Percentiles rank a stretch among this genome's conserved stretches.
phyloP scores from a whole-genome alignment of 2,113 vertebrate species.

The Zosterops borbonicus region DNA sequence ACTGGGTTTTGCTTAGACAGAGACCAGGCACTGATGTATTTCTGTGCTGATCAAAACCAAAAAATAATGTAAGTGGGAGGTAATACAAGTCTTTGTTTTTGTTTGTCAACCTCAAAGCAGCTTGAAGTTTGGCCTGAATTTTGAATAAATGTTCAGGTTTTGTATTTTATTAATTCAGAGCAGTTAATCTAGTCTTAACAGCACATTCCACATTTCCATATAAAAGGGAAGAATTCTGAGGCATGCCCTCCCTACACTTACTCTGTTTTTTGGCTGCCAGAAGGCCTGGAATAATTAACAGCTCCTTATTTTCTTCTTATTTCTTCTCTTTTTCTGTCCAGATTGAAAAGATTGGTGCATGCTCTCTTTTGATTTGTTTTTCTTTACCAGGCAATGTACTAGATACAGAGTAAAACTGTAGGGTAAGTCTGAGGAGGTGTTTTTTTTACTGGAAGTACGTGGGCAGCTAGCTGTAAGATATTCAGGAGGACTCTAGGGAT shows the following conservation, averaged over 20 bases:
- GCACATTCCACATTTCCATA: conserved; percentile 13
- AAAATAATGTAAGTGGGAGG: neutral
- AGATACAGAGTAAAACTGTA: neutral
- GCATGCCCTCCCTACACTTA: neutral
- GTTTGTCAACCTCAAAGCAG: neutral
- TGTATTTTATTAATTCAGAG: conserved; percentile 41
- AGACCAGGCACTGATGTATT: neutral
- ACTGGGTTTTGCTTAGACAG: neutral
- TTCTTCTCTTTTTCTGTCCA: neutral
- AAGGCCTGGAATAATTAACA: neutral
- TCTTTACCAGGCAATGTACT: neutral
- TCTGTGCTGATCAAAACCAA: neutral
- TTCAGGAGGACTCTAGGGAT: neutral
- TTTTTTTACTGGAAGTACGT: neutral
- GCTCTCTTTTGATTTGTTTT: neutral
- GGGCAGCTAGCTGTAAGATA: neutral
- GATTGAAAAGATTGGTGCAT: neutral
- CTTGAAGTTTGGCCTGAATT: conserved; percentile 4
- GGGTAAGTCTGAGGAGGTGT: neutral
- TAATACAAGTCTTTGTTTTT: neutral
- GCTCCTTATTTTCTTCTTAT: neutral
- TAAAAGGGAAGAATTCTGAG: conserved; percentile 30
- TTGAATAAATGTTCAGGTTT: conserved; percentile 11
- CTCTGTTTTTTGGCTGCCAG: neutral
- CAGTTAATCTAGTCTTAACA: conserved; percentile 29